A percentile compares a stretch with the other conserved stretches of the same genome.
phyloP scores from a whole-genome alignment of 2,113 vertebrate species.

The Athene cunicularia region DNA sequence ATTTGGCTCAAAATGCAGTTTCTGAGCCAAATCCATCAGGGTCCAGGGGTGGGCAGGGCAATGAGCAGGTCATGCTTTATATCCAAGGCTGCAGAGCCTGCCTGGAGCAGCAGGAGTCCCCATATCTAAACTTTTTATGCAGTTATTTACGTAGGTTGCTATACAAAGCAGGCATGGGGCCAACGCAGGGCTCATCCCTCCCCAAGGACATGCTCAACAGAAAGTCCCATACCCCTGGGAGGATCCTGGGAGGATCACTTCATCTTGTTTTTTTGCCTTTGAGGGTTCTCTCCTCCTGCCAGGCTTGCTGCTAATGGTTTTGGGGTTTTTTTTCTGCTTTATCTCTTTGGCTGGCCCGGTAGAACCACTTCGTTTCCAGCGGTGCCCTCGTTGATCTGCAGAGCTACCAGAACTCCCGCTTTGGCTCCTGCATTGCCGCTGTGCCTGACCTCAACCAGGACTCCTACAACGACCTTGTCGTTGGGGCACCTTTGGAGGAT shows the following conservation, averaged over 20 bases:
- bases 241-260: too few species aligned
- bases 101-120: accelerated
- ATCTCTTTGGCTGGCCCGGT: background rate
- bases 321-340: background rate
- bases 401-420: slow-evolving; percentile 90
- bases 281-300: background rate
- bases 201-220: background rate
- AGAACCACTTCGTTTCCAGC: slow-evolving; percentile 83
- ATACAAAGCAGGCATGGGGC: background rate
- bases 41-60: accelerated
- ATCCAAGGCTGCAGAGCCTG: background rate
- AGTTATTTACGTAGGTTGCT: accelerated
- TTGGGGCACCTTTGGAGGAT: slow-evolving; percentile 92
- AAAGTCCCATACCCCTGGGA: background rate
- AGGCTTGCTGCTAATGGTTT: background rate
- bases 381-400: slow-evolving; percentile 83
- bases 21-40: background rate
- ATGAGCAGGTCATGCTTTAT: accelerated
- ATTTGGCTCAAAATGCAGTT: background rate
- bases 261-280: accelerated
- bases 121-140: background rate
- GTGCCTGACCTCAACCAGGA: slow-evolving; percentile 94
- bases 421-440: slow-evolving; percentile 88
- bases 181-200: background rate
- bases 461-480: slow-evolving; percentile 88